Conservation (phyloP, 2,888 invertebrate genomes). For the Drosophila heteroneura region DNA sequence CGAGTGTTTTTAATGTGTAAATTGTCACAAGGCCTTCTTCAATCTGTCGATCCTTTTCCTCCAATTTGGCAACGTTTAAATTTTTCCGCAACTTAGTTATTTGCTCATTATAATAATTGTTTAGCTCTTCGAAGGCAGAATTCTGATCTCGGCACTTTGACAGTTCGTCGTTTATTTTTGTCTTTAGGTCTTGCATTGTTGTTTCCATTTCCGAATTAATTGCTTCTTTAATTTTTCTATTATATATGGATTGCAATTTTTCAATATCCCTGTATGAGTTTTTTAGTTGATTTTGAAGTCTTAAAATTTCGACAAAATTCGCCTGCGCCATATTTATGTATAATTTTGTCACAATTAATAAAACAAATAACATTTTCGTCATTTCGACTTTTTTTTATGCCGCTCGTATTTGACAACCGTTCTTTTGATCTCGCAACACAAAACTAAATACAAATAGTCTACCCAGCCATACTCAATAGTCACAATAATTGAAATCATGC, state of each 20-base stretch:
- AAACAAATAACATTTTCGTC: conserved; percentile 13
- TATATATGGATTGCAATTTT: conserved; percentile 36
- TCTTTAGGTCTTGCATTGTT: conserved; percentile 5
- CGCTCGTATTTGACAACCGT: conserved; percentile 33
- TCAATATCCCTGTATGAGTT: conserved; percentile 40
- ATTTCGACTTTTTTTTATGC: conserved; percentile 16
- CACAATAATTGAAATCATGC: conserved; percentile 13
- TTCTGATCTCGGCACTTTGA: conserved; percentile 33
- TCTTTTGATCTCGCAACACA: conserved; percentile 33
- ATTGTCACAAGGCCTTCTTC: conserved; percentile 25
- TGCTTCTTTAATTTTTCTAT: conserved; percentile 40
- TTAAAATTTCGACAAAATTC: conserved; percentile 34
- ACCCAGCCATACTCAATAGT: conserved; percentile 3
- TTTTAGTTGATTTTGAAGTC: conserved; percentile 39
- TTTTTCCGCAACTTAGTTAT: conserved; percentile 23
- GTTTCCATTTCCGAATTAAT: conserved; percentile 23
- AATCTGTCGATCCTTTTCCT: conserved; percentile 33
- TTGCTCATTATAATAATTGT: conserved; percentile 43
- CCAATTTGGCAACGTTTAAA: background rate
- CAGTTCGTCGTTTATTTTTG: conserved; percentile 20
- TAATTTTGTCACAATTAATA: conserved; percentile 10
- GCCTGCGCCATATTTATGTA: conserved; percentile 5
- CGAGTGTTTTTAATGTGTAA: conserved; percentile 25
- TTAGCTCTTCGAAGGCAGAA: conserved; percentile 28
- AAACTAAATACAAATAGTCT: conserved; percentile 29